Conservation (phyloP, 2,888 invertebrate genomes). For the Lasioglossum pauxillum region DNA sequence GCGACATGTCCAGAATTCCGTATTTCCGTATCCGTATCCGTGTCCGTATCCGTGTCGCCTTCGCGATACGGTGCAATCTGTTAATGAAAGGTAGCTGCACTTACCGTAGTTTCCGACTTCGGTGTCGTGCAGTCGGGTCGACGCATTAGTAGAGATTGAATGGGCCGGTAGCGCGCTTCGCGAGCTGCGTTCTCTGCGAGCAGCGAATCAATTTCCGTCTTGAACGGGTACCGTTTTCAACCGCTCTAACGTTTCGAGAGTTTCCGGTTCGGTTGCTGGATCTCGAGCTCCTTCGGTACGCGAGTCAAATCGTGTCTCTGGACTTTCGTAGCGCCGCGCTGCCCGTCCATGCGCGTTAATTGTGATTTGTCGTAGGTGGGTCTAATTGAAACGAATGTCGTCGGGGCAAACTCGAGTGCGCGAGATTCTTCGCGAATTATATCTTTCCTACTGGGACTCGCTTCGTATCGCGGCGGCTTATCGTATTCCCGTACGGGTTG, state of each 20-base stretch:
- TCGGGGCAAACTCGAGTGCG: neutral
- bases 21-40: neutral
- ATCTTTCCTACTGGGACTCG: neutral
- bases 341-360: neutral
- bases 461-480: neutral
- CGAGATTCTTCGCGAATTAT: neutral
- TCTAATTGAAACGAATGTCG: constrained; percentile 3
- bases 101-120: constrained; percentile 7
- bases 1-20: neutral
- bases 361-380: neutral
- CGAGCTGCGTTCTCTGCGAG: neutral
- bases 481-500: neutral
- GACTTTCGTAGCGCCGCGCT: neutral
- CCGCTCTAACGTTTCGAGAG: neutral
- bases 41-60: neutral
- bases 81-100: constrained; percentile 37
- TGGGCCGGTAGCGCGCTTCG: neutral
- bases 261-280: neutral
- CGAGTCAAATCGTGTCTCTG: neutral
- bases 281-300: neutral
- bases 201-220: constrained; percentile 31
- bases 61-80: constrained; percentile 22
- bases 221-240: neutral
- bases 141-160: constrained; percentile 50
- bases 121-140: constrained; percentile 25